Base-by-base conservation (phyloP, 2,797 vertebrate species). In the Sebastes iracundus region DNA sequence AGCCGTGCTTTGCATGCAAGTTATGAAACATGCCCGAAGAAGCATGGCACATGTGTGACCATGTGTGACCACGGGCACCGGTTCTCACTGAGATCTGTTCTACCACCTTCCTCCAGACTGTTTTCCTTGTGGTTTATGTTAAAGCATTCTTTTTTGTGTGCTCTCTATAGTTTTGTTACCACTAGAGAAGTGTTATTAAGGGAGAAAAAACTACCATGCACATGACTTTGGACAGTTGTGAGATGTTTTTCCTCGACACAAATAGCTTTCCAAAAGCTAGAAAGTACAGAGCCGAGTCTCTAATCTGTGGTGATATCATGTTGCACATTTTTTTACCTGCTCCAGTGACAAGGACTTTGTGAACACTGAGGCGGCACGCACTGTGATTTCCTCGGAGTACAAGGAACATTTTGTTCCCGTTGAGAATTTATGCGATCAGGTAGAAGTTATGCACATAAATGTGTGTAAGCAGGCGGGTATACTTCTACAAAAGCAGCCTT, bases 271-370 rank as follows among this genome's bases (percentile, higher is more conserved):
- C n/a, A 27, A 27, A 78, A 62, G 42, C 7, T 58, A 16, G 53
- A 62, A 60, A 20, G 33, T n/a, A 20, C 61, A 38, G 7, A 81
- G 58, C 58, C 38, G 62, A 46, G 28, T 71, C 65, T 75, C 13
- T 75, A 33, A 77, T 84, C 58, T 74, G 52, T 14, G 55, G 66
- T 49, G 35, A 32, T 73, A 74, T 88, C 85, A 68, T 22, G 64
- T 88, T 82, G 32, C 73, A 77, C 62, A 55, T 81, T 75, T 65
- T 65, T 83, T 53, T 65, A 79, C 75, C 81, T 84, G 71, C 70
- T 80, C 60, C 55, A 60, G 46, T 70, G 77, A 86, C 49, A 61
- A 75, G 61, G 46, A 78, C 68, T 58, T 22, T 60, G 60, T 53
- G 71, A 72, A 65, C 22, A 56, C 42, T 2, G 46, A 75, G 59